Evolutionary conservation across 2,797 vertebrate genomes (phyloP).

Genomic region (Pelobates cultripes): DNA sequence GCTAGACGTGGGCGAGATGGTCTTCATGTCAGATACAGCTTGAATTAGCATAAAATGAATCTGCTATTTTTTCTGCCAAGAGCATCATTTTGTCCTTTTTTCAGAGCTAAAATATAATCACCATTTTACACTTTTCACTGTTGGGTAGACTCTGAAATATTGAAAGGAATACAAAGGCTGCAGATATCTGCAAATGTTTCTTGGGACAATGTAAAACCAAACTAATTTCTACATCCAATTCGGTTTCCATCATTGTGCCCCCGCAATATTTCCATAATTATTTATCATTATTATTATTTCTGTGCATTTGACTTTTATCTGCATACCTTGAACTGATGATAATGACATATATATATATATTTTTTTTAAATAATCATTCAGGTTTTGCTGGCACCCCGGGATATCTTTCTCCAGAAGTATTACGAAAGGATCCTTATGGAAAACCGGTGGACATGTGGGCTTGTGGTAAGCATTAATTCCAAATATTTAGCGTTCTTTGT

Average conservation of each 20-base stretch:
- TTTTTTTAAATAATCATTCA: constrained; percentile 57
- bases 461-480: constrained; percentile 80
- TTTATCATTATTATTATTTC: neutral
- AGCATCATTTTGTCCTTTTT: neutral
- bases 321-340: neutral
- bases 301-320: neutral
- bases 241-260: no score
- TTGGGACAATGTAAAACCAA: neutral
- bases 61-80: neutral
- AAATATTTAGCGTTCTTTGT: neutral
- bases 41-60: neutral
- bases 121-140: neutral
- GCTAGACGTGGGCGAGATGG: constrained; percentile 4
- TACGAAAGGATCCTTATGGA: constrained; percentile 95
- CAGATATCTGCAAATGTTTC: neutral
- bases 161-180: neutral
- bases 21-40: neutral
- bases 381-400: constrained; percentile 96
- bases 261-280: neutral
- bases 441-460: constrained; percentile 99
- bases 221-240: neutral
- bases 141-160: neutral
- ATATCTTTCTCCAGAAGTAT: constrained; percentile 93
- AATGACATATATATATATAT: no score
- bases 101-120: neutral